These are phyloP conservation scores for Chelonus formosanus DNA, from an alignment of 2,888 invertebrate species.

Conservation along the genomic window DNA sequence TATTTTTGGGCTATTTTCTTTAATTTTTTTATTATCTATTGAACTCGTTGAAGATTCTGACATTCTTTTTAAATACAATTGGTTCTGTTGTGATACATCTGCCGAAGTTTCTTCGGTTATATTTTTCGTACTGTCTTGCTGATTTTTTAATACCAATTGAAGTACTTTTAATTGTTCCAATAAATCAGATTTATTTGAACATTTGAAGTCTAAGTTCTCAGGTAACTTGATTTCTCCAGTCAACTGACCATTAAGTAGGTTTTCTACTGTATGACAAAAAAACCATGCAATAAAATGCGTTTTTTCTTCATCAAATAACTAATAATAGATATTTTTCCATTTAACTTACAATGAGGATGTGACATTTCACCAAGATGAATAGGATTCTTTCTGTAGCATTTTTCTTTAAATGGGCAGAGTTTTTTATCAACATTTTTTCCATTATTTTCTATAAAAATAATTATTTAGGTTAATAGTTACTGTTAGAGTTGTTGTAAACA, in stretches of 20 bases:
- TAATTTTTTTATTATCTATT: neutral
- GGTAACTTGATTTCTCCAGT: constrained; percentile 57
- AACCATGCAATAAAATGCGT: neutral
- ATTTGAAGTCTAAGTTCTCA: constrained; percentile 50
- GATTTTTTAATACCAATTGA: constrained; percentile 58
- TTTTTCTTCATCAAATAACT: neutral
- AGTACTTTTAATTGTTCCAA: constrained; percentile 56
- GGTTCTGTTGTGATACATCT: constrained; percentile 9
- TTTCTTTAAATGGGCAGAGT: constrained; percentile 78
- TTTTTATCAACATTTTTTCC: constrained; percentile 56
- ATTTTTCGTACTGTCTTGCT: constrained; percentile 55
- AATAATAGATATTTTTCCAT: neutral
- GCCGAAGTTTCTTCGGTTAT: constrained; percentile 24
- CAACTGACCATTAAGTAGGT: constrained; percentile 73
- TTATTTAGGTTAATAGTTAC: neutral
- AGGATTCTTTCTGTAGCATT: constrained; percentile 85
- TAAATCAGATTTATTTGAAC: constrained; percentile 50
- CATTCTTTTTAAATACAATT: neutral
- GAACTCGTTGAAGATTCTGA: constrained; percentile 8
- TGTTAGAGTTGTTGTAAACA: no score
- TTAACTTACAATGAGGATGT: constrained; percentile 79
- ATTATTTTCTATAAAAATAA: neutral
- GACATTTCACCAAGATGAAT: constrained; percentile 83
- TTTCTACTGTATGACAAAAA: constrained; percentile 69
- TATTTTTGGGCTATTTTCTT: constrained; percentile 6